These are phyloP conservation scores for Circaetus gallicus DNA, from an alignment of 2,113 vertebrate genomes.

Conservation along the genomic window DNA sequence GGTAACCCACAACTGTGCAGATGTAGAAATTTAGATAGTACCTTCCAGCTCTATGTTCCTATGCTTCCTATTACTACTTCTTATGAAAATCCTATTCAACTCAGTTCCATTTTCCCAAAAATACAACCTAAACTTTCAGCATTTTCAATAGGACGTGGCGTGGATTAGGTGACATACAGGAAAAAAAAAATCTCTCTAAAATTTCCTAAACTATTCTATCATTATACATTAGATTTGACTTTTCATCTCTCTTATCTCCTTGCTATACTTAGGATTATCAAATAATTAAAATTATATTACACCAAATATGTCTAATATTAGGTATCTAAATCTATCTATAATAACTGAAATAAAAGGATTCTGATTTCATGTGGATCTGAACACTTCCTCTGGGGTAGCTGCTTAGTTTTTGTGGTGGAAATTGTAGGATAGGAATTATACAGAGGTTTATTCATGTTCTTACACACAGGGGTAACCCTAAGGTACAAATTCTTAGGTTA, in stretches of 20 bases:
- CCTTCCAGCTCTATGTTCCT: background rate
- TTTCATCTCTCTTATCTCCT: background rate
- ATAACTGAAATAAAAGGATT: background rate
- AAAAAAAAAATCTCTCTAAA: background rate
- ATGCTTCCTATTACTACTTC: background rate
- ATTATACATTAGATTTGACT: background rate
- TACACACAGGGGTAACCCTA: background rate
- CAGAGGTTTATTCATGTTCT: background rate
- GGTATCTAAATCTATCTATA: background rate
- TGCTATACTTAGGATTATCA: background rate
- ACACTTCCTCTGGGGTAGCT: background rate
- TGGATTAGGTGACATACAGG: background rate
- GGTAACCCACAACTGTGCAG: background rate
- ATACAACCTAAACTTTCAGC: background rate
- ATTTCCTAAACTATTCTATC: background rate
- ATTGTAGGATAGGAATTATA: background rate
- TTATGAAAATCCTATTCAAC: background rate
- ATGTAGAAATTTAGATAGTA: background rate
- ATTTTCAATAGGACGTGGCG: background rate
- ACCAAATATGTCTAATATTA: background rate
- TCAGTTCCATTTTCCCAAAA: background rate
- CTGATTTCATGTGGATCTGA: background rate
- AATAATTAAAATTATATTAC: background rate
- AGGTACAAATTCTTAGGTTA: background rate
- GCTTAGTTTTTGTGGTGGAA: background rate